phyloP scores from a whole-genome alignment of 2,113 vertebrate species.

The Murina feae region DNA sequence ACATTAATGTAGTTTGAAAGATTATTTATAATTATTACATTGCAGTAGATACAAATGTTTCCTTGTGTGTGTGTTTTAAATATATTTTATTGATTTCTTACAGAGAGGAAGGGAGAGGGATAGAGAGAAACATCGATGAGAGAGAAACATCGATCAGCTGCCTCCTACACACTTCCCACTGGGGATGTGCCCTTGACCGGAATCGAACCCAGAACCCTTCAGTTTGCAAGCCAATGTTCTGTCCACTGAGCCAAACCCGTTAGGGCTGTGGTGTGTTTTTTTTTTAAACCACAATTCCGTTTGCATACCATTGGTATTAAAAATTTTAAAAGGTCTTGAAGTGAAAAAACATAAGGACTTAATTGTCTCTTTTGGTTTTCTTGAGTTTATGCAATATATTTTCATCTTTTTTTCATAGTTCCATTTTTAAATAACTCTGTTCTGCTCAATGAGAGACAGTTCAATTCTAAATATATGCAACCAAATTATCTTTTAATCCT shows the following conservation, averaged over 20 bases:
- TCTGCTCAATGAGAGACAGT: conserved; percentile 69
- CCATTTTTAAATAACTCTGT: conserved; percentile 72
- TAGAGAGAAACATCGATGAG: too few species aligned
- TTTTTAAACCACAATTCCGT: neutral
- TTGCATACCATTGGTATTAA: conserved; percentile 47
- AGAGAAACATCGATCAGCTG: too few species aligned
- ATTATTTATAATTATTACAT: neutral
- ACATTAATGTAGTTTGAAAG: conserved; percentile 27
- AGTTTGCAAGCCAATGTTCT: too few species aligned
- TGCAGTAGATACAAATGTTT: neutral
- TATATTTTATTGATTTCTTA: too few species aligned
- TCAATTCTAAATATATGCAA: conserved; percentile 56
- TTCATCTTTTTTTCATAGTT: conserved; percentile 72
- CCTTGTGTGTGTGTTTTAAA: neutral
- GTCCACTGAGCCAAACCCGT: too few species aligned
- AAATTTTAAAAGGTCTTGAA: conserved; percentile 12
- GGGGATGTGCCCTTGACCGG: too few species aligned
- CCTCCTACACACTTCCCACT: too few species aligned
- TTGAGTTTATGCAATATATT: conserved; percentile 32
- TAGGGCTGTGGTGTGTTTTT: neutral
- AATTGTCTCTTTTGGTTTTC: conserved; percentile 48
- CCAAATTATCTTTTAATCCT: conserved; percentile 68
- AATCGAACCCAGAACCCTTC: too few species aligned
- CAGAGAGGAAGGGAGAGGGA: too few species aligned
- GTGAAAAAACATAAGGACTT: neutral